Base-by-base conservation (phyloP, 2,888 invertebrate genomes). In the Aleiodes alternator region DNA sequence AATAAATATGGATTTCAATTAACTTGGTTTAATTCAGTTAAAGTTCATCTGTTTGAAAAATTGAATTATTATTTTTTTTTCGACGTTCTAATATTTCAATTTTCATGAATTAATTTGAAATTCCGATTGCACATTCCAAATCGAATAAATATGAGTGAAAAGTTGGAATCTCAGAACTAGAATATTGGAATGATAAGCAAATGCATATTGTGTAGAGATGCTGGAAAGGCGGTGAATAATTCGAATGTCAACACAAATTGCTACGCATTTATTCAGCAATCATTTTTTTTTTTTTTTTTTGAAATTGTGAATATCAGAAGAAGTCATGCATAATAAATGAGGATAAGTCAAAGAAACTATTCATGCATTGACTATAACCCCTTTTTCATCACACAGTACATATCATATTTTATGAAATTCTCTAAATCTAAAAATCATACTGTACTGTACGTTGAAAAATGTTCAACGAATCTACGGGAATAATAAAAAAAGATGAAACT, bases 401-500 rank as follows among this genome's bases (percentile, higher is more conserved):
- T 48, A 23, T 64, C 16, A 64, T 64, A 48, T 64, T 64, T 64
- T 64, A 64, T 64, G 64, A 48, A 64, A 48, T 64, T 48, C 43
- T 64, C 9, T 1, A 43, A 16, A 14, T 12, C 23, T 68, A 50
- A 68, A 48, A 68, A 48, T 48, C 66, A 68, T 50, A 68, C 50
- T 3, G 7, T 50, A 51, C 48, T 23, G 23, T 50, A 51, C 12
- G 43, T 43, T 9, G 51, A 68, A 51, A 53, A 50, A 68, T 31
- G 16, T 48, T 12, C 50, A 12, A 12, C 8, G 51, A 68, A 68
- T 68, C 31, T 31, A 31, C 8, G 2, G 64, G 23, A 64, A 31
- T 23, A 31, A 50, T 51, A 43, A 43, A 43, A 43, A 12, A 12
- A 51, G 29, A 14, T 16, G 16, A 12, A 66, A 43, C 29, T 68